phyloP scores from a whole-genome alignment of 64 coral and sea anemone genomes.

The Pocillopora verrucosa region DNA sequence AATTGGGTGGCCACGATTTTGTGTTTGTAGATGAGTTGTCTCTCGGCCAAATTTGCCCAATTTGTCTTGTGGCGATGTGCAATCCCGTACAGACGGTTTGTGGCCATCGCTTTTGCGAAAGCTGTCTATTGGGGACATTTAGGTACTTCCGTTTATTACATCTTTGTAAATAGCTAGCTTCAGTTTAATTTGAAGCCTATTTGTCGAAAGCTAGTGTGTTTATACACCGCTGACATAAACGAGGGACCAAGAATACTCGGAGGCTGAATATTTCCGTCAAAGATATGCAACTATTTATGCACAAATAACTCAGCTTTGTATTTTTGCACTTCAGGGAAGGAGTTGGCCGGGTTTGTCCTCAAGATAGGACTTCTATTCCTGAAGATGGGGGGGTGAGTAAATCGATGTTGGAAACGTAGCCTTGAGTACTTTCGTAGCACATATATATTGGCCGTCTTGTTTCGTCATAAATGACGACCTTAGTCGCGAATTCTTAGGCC shows the following conservation, averaged over 20 bases:
- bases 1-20: background rate
- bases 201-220: too few species aligned
- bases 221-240: too few species aligned
- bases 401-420: background rate
- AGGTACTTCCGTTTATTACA: background rate
- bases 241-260: too few species aligned
- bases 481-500: too few species aligned
- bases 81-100: conserved; percentile 16
- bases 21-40: conserved; percentile 5
- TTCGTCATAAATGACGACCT: too few species aligned
- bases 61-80: background rate
- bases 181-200: background rate
- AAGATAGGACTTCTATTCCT: conserved; percentile 5
- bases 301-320: background rate
- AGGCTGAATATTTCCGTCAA: background rate
- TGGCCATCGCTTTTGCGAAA: conserved; percentile 29
- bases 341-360: background rate
- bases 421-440: too few species aligned
- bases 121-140: background rate
- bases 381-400: background rate
- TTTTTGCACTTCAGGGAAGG: background rate
- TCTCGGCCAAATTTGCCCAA: background rate
- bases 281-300: too few species aligned
- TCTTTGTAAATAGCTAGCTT: background rate
- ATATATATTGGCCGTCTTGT: too few species aligned